These are phyloP conservation scores for Mugil cephalus DNA, from an alignment of 2,113 vertebrate species.

Conservation along the genomic window DNA sequence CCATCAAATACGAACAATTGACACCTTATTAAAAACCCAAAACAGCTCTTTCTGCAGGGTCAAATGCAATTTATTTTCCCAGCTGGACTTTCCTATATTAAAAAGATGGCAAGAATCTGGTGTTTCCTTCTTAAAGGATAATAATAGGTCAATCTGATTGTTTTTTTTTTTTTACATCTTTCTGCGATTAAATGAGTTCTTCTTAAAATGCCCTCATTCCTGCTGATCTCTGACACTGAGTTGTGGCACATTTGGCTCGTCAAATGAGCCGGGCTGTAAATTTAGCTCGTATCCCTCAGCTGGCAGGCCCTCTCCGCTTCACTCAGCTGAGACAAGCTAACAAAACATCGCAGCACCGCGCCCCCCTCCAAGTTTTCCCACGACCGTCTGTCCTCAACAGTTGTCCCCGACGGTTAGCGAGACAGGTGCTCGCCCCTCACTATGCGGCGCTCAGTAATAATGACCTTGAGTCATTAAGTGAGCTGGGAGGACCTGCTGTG, in stretches of 20 bases:
- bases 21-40: no score
- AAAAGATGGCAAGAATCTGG: no score
- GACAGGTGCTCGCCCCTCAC: slow-evolving; percentile 74
- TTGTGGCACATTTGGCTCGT: slow-evolving; percentile 39
- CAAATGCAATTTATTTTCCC: no score
- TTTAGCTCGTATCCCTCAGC: slow-evolving; percentile 64
- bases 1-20: not conserved
- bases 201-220: slow-evolving; percentile 32
- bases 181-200: not conserved
- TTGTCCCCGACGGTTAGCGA: slow-evolving; percentile 55
- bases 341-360: slow-evolving; percentile 59
- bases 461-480: slow-evolving; percentile 66
- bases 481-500: not conserved
- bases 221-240: slow-evolving; percentile 28
- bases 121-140: not conserved
- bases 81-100: no score
- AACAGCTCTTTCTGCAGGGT: not conserved
- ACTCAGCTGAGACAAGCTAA: slow-evolving; percentile 58
- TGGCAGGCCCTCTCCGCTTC: slow-evolving; percentile 56
- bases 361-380: slow-evolving; percentile 73
- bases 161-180: no score
- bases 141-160: not conserved
- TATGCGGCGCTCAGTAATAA: slow-evolving; percentile 9
- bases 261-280: slow-evolving; percentile 47
- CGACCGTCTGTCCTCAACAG: slow-evolving; percentile 70